Percentiles rank a stretch among this genome's conserved stretches.
Evolutionary conservation across 92 coral and sea anemone species (phyloP).

Genomic region (Plumapathes pennacea): DNA sequence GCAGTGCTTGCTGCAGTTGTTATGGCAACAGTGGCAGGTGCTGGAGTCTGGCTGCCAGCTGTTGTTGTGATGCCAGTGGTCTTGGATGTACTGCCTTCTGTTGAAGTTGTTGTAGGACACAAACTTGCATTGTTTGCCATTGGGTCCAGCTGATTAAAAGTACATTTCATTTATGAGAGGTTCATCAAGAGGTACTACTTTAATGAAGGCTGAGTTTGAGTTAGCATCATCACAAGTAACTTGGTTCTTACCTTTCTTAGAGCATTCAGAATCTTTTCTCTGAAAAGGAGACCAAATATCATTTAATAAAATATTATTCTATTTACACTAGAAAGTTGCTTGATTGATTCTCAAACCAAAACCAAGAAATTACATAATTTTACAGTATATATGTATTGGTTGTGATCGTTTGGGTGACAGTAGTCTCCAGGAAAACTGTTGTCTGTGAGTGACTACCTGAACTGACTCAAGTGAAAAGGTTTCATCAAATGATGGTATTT

Average conservation of each 20-base stretch:
- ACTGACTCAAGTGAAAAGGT: too few relatives aligned
- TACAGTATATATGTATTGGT: too few relatives aligned
- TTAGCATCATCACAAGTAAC: neutral
- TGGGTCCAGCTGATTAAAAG: slow-evolving; percentile 17
- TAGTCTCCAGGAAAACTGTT: too few relatives aligned
- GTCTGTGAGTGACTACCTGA: too few relatives aligned
- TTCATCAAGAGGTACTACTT: neutral
- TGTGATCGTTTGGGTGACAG: too few relatives aligned
- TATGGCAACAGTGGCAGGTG: slow-evolving; percentile 14
- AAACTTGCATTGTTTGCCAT: neutral
- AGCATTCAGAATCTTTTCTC: slow-evolving; percentile 54
- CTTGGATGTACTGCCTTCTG: neutral
- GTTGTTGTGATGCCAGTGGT: neutral
- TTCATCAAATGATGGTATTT: too few relatives aligned
- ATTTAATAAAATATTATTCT: too few relatives aligned
- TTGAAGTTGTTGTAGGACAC: neutral
- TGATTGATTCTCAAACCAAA: too few relatives aligned
- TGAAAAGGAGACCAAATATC: slow-evolving; percentile 6
- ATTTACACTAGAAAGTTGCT: too few relatives aligned
- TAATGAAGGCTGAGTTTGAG: neutral
- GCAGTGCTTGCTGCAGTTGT: slow-evolving; percentile 27
- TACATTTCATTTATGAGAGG: neutral
- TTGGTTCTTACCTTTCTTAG: slow-evolving; percentile 37
- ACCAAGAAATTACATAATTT: too few relatives aligned
- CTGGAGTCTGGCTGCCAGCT: slow-evolving; percentile 1